These are phyloP conservation scores for Dicerorhinus sumatrensis DNA, from an alignment of 2,113 vertebrate genomes.

Conservation along the genomic window DNA sequence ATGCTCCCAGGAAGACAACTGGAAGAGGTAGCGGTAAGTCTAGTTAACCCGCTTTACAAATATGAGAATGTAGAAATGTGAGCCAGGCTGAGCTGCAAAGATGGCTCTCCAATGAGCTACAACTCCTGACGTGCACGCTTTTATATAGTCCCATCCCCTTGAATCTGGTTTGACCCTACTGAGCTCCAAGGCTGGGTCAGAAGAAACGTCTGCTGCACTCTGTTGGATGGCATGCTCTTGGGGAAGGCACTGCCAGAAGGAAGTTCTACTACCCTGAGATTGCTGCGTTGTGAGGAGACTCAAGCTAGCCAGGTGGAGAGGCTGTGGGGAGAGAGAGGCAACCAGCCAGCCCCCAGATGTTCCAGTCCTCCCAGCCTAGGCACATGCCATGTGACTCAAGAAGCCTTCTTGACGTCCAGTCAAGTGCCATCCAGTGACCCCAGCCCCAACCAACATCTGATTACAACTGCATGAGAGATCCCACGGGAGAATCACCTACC, in stretches of 20 bases:
- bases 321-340: not conserved
- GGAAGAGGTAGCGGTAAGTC: not conserved
- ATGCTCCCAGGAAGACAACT: not conserved
- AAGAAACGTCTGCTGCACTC: not conserved
- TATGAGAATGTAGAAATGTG: not conserved
- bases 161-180: not conserved
- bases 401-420: not conserved
- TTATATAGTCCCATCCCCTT: not conserved
- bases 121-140: not conserved
- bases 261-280: not conserved
- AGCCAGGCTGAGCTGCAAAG: not conserved
- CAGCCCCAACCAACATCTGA: not conserved
- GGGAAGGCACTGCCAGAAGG: not conserved
- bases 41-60: not conserved
- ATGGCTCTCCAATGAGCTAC: too few relatives aligned
- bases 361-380: not conserved
- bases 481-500: not conserved
- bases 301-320: not conserved
- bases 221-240: not conserved
- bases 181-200: not conserved
- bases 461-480: not conserved
- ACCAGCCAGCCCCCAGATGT: not conserved
- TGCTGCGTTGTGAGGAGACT: not conserved
- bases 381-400: not conserved
- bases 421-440: not conserved